A percentile compares a stretch with the other conserved stretches of the same genome.
phyloP scores from a whole-genome alignment of 1,140 invertebrate genomes.

The Plectrocnemia conspersa region DNA sequence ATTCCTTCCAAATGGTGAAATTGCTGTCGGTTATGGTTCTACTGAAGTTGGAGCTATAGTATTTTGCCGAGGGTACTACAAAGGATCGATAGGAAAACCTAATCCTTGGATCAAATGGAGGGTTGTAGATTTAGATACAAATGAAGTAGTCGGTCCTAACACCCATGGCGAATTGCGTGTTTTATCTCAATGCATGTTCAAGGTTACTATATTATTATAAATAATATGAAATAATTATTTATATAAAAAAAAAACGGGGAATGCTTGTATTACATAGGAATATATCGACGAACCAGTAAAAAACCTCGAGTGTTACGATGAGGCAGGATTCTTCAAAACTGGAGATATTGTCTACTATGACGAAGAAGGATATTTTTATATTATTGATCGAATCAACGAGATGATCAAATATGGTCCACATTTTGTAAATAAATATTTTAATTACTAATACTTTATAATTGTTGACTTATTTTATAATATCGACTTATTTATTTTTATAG shows the following conservation, averaged over 20 bases:
- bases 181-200: conserved; percentile 25
- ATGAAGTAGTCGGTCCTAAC: conserved; percentile 38
- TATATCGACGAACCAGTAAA: conserved; percentile 32
- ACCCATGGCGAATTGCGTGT: conserved; percentile 41
- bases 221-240: too few relatives aligned
- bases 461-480: too few relatives aligned
- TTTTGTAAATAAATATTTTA: too few relatives aligned
- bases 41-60: too few relatives aligned
- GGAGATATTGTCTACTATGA: conserved; percentile 69
- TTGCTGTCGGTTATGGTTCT: conserved; percentile 16
- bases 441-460: too few relatives aligned
- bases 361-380: conserved; percentile 58
- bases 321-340: conserved; percentile 61
- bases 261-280: conserved; percentile 13
- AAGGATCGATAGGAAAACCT: too few relatives aligned
- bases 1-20: conserved; percentile 14
- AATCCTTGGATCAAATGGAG: too few relatives aligned
- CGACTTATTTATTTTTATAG: too few relatives aligned
- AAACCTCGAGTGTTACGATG: conserved; percentile 43
- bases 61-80: too few relatives aligned
- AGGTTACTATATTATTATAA: too few relatives aligned
- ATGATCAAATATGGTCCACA: conserved; percentile 66
- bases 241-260: too few relatives aligned
- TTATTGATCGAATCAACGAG: conserved; percentile 69
- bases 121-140: conserved; percentile 38